Percentiles rank a stretch among this genome's conserved stretches.
Conservation (phyloP, 2,888 invertebrate species). For the Latrodectus elegans region DNA sequence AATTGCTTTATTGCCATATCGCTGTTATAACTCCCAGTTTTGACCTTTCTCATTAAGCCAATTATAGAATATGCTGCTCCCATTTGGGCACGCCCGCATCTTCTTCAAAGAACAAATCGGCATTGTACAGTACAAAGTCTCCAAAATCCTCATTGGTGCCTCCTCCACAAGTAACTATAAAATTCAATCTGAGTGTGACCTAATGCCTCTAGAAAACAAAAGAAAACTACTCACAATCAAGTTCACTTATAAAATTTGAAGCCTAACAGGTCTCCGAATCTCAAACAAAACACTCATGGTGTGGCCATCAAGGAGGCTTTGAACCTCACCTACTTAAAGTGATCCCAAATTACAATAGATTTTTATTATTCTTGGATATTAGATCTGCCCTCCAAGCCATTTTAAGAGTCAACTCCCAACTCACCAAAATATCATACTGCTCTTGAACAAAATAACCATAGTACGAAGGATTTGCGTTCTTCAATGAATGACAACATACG, state of each 20-base stretch:
- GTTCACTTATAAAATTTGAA: neutral
- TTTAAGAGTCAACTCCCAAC: neutral
- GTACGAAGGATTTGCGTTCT: neutral
- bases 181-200: neutral
- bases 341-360: neutral
- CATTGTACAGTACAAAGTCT: constrained; percentile 3
- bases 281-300: neutral
- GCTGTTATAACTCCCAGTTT: no score
- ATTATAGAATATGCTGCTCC: constrained; percentile 4
- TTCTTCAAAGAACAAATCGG: neutral
- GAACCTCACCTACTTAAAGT: neutral
- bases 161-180: neutral
- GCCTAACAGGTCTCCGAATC: neutral
- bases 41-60: neutral
- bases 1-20: no score
- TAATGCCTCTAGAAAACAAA: neutral
- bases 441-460: neutral
- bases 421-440: neutral
- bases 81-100: neutral
- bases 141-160: neutral
- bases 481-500: neutral
- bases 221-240: neutral
- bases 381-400: neutral
- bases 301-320: neutral
- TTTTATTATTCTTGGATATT: neutral